These are phyloP conservation scores for Drosophila borealis DNA, from an alignment of 2,888 invertebrate species.

Conservation along the genomic window DNA sequence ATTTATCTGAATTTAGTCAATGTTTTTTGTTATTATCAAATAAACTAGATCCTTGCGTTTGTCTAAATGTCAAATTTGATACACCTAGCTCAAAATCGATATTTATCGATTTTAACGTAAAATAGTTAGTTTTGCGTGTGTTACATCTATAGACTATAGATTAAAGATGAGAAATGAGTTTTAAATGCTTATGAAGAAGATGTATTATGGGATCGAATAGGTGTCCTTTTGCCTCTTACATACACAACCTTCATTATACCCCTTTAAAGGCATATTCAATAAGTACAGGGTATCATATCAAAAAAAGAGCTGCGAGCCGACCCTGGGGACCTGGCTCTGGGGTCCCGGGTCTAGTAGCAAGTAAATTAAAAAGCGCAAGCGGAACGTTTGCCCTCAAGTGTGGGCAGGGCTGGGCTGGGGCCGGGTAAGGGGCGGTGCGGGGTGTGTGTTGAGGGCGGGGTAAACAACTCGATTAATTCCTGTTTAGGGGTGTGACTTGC, in stretches of 20 bases:
- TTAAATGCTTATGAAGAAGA: background rate
- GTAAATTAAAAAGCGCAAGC: constrained; percentile 74
- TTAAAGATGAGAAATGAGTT: too few species aligned
- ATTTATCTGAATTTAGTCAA: too few species aligned
- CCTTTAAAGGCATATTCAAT: background rate
- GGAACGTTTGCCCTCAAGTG: constrained; percentile 33
- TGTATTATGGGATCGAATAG: background rate
- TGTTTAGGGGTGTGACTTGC: constrained; percentile 48
- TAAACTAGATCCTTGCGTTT: too few species aligned
- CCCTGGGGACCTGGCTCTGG: constrained; percentile 57
- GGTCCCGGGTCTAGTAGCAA: constrained; percentile 29
- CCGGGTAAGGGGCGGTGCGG: background rate
- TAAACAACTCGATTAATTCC: constrained; percentile 67
- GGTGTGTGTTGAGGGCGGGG: constrained; percentile 7
- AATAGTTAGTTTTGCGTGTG: too few species aligned
- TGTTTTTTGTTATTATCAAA: too few species aligned
- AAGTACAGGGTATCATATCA: constrained; percentile 5
- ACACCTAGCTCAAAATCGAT: background rate
- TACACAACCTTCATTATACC: background rate
- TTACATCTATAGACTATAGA: too few species aligned
- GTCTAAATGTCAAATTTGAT: too few species aligned
- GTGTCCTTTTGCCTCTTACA: too few species aligned
- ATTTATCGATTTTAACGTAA: background rate
- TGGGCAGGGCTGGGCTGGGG: constrained; percentile 4
- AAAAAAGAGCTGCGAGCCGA: constrained; percentile 14